phyloP scores from a whole-genome alignment of 2,888 invertebrate genomes.

The Megamerina dolium region DNA sequence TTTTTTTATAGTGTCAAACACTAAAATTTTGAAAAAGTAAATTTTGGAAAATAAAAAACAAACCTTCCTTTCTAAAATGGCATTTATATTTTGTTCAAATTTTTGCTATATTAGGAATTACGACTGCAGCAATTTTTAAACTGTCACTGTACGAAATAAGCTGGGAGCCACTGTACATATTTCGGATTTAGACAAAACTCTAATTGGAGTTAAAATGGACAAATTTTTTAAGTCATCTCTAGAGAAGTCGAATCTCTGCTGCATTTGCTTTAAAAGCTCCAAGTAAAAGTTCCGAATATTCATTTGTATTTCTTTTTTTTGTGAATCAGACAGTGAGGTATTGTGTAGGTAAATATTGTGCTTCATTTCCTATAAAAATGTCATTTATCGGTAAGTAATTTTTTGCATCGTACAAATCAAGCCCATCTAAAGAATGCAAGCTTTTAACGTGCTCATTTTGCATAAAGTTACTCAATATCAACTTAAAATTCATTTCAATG shows the following conservation, averaged over 20 bases:
- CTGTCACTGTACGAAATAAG: too few species aligned
- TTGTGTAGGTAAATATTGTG: slow-evolving; percentile 2
- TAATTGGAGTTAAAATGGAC: slow-evolving; percentile 6
- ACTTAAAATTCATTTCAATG: slow-evolving; percentile 16
- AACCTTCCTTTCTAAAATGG: too few species aligned
- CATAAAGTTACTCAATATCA: slow-evolving; percentile 16
- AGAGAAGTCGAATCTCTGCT: slow-evolving; percentile 8
- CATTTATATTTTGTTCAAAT: too few species aligned
- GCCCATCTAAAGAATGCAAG: slow-evolving; percentile 6
- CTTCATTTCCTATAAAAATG: slow-evolving; percentile 12
- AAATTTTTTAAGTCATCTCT: slow-evolving; percentile 10
- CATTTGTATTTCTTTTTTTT: slow-evolving; percentile 7
- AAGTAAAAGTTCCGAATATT: slow-evolving; percentile 12
- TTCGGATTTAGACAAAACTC: slow-evolving; percentile 8
- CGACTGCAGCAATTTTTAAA: too few species aligned
- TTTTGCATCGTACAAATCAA: slow-evolving; percentile 4
- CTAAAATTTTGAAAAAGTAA: too few species aligned
- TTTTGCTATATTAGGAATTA: too few species aligned
- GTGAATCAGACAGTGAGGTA: slow-evolving; percentile 2
- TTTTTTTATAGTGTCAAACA: too few species aligned
- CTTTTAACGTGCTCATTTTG: slow-evolving; percentile 9
- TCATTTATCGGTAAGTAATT: slow-evolving; percentile 5
- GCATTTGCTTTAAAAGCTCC: slow-evolving; percentile 11
- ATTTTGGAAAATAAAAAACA: too few species aligned
- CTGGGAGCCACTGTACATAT: too few species aligned